Conservation (phyloP, 2,888 invertebrate genomes). For the Bruchidius siliquastri region DNA sequence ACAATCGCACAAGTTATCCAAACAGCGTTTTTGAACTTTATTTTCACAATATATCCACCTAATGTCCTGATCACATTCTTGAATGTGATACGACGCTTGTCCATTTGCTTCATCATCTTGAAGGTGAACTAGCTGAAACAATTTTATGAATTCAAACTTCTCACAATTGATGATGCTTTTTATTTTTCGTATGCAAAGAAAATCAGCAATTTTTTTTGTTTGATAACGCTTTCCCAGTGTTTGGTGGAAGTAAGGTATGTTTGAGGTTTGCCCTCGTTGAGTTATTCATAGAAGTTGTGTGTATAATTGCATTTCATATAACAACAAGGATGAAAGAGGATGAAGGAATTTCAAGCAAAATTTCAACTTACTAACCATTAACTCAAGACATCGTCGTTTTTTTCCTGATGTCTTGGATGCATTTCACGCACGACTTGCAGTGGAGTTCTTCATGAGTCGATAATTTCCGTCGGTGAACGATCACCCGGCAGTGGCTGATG, state of each 20-base stretch:
- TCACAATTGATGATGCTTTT: too few relatives aligned
- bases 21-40: conserved; percentile 31
- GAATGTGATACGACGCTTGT: conserved; percentile 12
- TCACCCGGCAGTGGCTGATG: not conserved
- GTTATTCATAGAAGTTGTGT: too few relatives aligned
- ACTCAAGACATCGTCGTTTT: not conserved
- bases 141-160: not conserved
- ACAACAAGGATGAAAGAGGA: too few relatives aligned
- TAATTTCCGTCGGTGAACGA: not conserved
- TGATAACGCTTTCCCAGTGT: too few relatives aligned
- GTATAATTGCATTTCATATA: too few relatives aligned
- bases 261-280: too few relatives aligned
- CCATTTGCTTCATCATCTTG: conserved; percentile 6
- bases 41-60: conserved; percentile 33
- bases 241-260: too few relatives aligned
- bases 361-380: not conserved
- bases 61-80: conserved; percentile 32
- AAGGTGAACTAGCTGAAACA: not conserved
- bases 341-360: too few relatives aligned
- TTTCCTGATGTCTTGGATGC: not conserved
- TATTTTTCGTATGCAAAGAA: too few relatives aligned
- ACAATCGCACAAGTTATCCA: conserved; percentile 23
- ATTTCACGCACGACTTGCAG: not conserved
- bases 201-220: too few relatives aligned
- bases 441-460: not conserved